Evolutionary conservation across 2,797 vertebrate species (phyloP), one percentile per base, ranked within the genome.

Genomic region (Tolypeutes matacus): DNA sequence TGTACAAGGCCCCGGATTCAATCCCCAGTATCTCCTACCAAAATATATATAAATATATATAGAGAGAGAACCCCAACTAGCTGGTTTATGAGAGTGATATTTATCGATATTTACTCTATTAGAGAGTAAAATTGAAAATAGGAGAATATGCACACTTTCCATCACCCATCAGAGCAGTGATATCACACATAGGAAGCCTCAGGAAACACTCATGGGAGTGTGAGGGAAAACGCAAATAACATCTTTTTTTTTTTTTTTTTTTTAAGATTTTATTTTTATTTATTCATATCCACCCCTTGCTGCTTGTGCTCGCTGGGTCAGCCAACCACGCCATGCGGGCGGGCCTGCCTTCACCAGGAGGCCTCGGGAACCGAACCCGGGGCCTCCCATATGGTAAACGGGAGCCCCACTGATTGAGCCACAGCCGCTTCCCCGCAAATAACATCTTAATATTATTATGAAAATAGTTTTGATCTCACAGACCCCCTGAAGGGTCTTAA

Each of bases 391-490:
- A n/a, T n/a, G n/a, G n/a, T n/a, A n/a, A n/a, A n/a, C n/a, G n/a
- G n/a, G n/a, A n/a, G n/a, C n/a, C n/a, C n/a, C n/a, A n/a, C n/a
- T n/a, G n/a, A n/a, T n/a, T n/a, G n/a, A n/a, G n/a, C n/a, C n/a
- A n/a, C n/a, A n/a, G n/a, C n/a, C n/a, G n/a, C n/a, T n/a, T n/a
- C n/a, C n/a, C n/a, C 20, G 46, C 25, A 80, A 36, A 11, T 46
- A 46, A 46, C 46, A 46, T 64, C 72, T 67, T 62, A 51, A 31
- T 92, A 46, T 83, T 31, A 49, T 56, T 15, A 51, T 86, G 49
- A 78, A 87, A 83, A 67, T 36, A 78, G 36, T 83, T 70, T 77
- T 65, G 27, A 78, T 84, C 70, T 86, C 91, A 82, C 20, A 91
- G 91, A 86, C 20, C 49, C 9, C 73, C 78, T 58, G 8, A 70